These are phyloP conservation scores for Strix aluco DNA, from an alignment of 2,113 vertebrate species.

Conservation along the genomic window DNA sequence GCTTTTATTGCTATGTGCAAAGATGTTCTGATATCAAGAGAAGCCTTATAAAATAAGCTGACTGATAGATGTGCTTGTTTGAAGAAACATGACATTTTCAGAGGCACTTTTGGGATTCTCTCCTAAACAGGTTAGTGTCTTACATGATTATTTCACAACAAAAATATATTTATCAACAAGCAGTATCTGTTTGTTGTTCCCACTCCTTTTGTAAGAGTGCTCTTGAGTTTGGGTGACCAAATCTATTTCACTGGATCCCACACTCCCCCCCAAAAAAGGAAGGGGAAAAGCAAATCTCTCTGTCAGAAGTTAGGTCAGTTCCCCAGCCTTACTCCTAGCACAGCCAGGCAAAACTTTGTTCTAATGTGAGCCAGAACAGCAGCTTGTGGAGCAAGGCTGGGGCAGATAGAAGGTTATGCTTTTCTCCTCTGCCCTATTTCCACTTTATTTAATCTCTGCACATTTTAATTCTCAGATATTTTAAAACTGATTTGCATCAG, in stretches of 20 bases:
- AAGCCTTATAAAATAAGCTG: not conserved
- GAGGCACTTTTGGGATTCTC: not conserved
- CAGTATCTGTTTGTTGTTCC: not conserved
- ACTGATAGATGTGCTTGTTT: not conserved
- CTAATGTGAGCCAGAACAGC: not conserved
- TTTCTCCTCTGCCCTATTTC: not conserved
- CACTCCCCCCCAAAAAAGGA: not conserved
- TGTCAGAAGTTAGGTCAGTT: not conserved
- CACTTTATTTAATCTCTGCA: not conserved
- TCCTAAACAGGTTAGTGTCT: not conserved
- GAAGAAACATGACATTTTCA: not conserved
- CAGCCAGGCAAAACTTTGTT: not conserved
- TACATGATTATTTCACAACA: not conserved
- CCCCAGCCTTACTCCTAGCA: not conserved
- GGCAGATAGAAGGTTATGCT: rapidly evolving
- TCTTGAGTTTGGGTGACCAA: not conserved
- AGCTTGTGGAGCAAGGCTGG: not conserved
- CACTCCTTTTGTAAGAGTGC: not conserved
- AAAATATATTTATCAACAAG: not conserved
- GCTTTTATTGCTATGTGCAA: not conserved
- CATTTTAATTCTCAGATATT: not conserved
- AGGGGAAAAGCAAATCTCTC: not conserved
- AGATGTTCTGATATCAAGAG: not conserved
- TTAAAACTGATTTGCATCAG: not conserved
- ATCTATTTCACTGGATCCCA: not conserved